Conservation (phyloP, 1,140 invertebrate species). For the Drosophila novamexicana region DNA sequence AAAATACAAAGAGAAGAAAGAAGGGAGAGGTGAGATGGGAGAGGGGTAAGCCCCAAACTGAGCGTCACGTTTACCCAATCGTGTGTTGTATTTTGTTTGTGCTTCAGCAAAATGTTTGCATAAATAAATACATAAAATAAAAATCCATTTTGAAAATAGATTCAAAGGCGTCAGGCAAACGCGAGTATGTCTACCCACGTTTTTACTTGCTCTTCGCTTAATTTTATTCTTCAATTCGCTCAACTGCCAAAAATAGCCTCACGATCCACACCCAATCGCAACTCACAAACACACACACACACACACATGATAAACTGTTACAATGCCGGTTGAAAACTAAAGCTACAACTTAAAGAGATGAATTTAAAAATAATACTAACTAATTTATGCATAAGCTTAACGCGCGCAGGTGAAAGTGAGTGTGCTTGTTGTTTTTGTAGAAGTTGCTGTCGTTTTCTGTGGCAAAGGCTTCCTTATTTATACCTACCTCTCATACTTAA, state of each 20-base stretch:
- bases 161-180: slow-evolving; percentile 19
- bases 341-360: slow-evolving; percentile 26
- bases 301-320: slow-evolving; percentile 20
- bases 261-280: slow-evolving; percentile 56
- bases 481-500: slow-evolving; percentile 84
- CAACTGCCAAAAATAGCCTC: slow-evolving; percentile 64
- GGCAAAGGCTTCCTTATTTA: slow-evolving; percentile 28
- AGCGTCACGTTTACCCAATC: slow-evolving; percentile 72
- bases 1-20: slow-evolving; percentile 17
- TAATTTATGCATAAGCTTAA: slow-evolving; percentile 55
- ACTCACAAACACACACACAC: slow-evolving; percentile 28
- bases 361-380: slow-evolving; percentile 37
- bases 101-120: slow-evolving; percentile 53
- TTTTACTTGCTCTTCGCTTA: slow-evolving; percentile 46
- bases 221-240: slow-evolving; percentile 65
- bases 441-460: background rate
- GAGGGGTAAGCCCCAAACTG: slow-evolving; percentile 38
- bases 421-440: slow-evolving; percentile 32
- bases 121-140: slow-evolving; percentile 64
- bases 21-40: background rate
- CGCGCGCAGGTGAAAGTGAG: slow-evolving; percentile 75
- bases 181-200: slow-evolving; percentile 59
- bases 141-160: slow-evolving; percentile 51
- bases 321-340: slow-evolving; percentile 30
- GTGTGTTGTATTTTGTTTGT: slow-evolving; percentile 51